Evolutionary conservation across 2,797 vertebrate genomes (phyloP).

Genomic region (Typhlichthys eigenmanni): DNA sequence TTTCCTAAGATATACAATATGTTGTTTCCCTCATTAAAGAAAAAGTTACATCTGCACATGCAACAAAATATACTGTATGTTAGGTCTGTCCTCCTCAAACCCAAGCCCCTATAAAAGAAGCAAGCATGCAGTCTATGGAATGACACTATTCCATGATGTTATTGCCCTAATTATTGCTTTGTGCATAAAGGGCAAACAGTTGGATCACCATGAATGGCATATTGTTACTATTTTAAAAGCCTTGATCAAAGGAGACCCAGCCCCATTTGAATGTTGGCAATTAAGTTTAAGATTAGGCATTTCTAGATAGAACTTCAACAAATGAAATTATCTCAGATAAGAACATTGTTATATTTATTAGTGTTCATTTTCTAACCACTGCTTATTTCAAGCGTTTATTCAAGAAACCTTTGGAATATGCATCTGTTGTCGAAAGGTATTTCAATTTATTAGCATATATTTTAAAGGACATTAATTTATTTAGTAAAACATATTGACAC

Average conservation of each 20-base stretch:
- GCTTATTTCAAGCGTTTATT: not conserved
- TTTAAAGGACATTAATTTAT: too few relatives aligned
- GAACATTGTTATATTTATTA: constrained; percentile 1
- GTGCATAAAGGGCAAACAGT: constrained; percentile 63
- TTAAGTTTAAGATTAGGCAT: constrained; percentile 71
- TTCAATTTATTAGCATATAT: too few relatives aligned
- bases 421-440: too few relatives aligned
- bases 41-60: constrained; percentile 78
- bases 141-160: constrained; percentile 81
- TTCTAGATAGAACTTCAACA: constrained; percentile 45
- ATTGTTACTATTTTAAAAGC: constrained; percentile 61
- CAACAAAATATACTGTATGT: constrained; percentile 74
- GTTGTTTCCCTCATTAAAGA: constrained; percentile 56
- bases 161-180: constrained; percentile 91
- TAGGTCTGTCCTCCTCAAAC: constrained; percentile 55
- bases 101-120: constrained; percentile 61
- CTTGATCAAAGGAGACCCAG: constrained; percentile 72
- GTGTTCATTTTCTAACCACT: not conserved
- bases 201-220: constrained; percentile 55
- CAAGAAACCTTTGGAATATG: too few relatives aligned
- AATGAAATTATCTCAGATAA: constrained; percentile 41
- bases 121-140: constrained; percentile 79
- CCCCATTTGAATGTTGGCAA: constrained; percentile 63
- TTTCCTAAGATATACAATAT: constrained; percentile 45
- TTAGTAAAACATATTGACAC: too few relatives aligned